phyloP scores from a whole-genome alignment of 2,888 invertebrate species.

The Brenthis daphne region DNA sequence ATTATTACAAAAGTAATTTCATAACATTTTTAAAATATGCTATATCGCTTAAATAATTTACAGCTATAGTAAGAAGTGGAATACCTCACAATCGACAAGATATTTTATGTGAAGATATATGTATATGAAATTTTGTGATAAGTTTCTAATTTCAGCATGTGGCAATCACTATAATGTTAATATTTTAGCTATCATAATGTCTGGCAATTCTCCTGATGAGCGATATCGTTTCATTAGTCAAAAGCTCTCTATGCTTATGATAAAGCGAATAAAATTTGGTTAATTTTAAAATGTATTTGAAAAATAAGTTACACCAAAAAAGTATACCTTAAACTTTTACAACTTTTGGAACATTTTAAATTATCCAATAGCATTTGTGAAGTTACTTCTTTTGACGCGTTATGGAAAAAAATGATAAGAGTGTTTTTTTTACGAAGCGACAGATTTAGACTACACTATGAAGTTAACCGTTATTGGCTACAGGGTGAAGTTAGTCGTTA shows the following conservation, averaged over 20 bases:
- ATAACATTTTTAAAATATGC: too few relatives aligned
- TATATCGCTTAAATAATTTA: too few relatives aligned
- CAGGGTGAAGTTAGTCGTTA: too few relatives aligned
- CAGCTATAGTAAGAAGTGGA: too few relatives aligned
- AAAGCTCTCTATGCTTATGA: constrained; percentile 18
- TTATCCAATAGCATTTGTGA: background rate
- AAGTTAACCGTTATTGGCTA: too few relatives aligned
- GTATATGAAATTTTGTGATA: constrained; percentile 1
- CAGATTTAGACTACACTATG: too few relatives aligned
- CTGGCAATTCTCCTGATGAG: constrained; percentile 24
- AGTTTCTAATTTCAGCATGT: constrained; percentile 6
- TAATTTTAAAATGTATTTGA: background rate
- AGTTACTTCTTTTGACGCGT: too few relatives aligned
- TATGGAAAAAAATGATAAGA: too few relatives aligned
- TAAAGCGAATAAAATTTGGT: constrained; percentile 8
- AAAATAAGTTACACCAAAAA: background rate
- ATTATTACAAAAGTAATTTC: too few relatives aligned
- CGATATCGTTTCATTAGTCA: constrained; percentile 26
- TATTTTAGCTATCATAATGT: constrained; percentile 24
- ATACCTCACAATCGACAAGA: background rate
- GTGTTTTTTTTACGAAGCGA: too few relatives aligned
- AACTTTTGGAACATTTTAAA: background rate
- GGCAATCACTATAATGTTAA: constrained; percentile 20
- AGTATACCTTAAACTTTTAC: too few relatives aligned
- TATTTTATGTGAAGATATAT: background rate